These are phyloP conservation scores for Ceratitis capitata DNA, from an alignment of 1,140 invertebrate genomes.

Conservation along the genomic window DNA sequence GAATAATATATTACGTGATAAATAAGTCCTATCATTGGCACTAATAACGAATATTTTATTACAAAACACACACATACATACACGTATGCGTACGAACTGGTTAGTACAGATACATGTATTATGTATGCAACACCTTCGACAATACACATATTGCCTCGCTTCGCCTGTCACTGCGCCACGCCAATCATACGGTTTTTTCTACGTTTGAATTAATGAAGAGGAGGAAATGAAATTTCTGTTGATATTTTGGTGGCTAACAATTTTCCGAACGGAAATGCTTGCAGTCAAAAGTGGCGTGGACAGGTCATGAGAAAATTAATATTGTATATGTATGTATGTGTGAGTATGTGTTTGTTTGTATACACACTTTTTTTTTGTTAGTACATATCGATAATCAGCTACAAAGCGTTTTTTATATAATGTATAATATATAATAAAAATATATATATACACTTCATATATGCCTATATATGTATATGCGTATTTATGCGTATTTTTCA, in stretches of 20 bases:
- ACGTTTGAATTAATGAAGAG: conserved; percentile 7
- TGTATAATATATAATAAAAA: too few species aligned
- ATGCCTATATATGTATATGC: neutral
- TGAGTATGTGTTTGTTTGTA: too few species aligned
- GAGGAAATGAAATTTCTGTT: neutral
- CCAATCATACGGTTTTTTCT: neutral
- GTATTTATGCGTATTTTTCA: neutral
- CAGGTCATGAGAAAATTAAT: too few species aligned
- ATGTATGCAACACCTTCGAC: neutral
- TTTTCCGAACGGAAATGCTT: neutral
- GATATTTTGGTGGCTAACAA: neutral
- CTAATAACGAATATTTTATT: conserved; percentile 25
- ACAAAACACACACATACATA: too few species aligned
- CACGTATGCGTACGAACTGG: neutral
- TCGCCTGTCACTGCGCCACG: neutral
- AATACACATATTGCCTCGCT: neutral
- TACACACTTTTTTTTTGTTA: too few species aligned
- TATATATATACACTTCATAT: neutral
- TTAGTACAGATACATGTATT: too few species aligned
- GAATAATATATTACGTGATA: conserved; percentile 8
- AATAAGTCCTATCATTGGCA: conserved; percentile 6
- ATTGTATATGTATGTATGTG: too few species aligned
- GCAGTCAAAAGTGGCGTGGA: too few species aligned
- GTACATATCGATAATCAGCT: too few species aligned
- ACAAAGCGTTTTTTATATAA: too few species aligned